Evolutionary conservation across 1,140 invertebrate genomes (phyloP).

Genomic region (Cotesia vestalis): DNA sequence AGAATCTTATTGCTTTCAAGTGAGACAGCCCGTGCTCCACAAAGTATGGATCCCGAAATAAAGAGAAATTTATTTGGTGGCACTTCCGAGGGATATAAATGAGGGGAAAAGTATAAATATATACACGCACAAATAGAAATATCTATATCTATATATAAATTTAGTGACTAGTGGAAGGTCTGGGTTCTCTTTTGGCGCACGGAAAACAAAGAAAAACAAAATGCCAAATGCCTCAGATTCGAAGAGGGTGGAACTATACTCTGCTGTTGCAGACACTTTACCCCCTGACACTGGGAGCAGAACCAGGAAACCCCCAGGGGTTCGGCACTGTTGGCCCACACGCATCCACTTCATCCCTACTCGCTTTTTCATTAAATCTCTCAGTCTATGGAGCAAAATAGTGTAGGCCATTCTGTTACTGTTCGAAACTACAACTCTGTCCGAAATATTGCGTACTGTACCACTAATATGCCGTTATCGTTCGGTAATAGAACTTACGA

Average conservation of each 20-base stretch:
- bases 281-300: conserved; percentile 4
- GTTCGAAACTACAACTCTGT: not conserved
- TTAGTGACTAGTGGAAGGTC: no score
- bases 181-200: not conserved
- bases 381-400: no score
- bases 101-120: no score
- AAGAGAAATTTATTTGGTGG: no score
- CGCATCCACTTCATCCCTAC: not conserved
- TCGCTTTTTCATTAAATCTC: conserved; percentile 9
- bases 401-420: no score
- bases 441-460: conserved; percentile 23
- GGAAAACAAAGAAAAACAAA: conserved; percentile 17
- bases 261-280: not conserved
- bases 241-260: not conserved
- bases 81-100: no score
- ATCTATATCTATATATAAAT: no score
- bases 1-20: no score
- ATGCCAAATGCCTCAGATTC: conserved; percentile 13
- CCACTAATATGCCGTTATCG: conserved; percentile 48
- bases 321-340: not conserved
- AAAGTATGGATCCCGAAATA: no score
- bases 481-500: conserved; percentile 45
- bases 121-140: no score
- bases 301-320: not conserved
- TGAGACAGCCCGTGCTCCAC: no score